A percentile compares a stretch with the other conserved stretches of the same genome.
Conservation (phyloP, 2,797 vertebrate species). For the Ceryle rudis region DNA sequence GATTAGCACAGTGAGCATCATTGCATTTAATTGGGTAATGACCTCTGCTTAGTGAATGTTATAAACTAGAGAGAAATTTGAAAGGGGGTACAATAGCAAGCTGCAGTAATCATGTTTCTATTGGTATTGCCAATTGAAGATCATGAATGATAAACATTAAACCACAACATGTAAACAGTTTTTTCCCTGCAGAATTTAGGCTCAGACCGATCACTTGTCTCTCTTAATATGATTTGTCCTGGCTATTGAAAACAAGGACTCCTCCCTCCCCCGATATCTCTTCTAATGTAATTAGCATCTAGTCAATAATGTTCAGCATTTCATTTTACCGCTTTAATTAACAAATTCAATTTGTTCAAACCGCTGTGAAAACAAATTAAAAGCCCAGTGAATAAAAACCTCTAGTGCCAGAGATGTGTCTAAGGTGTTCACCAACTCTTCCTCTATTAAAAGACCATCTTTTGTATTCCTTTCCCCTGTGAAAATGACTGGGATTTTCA, state of each 20-base stretch:
- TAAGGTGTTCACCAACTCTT: conserved; percentile 90
- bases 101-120: conserved; percentile 71
- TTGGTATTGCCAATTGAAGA: conserved; percentile 74
- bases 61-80: conserved; percentile 67
- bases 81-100: conserved; percentile 64
- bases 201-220: conserved; percentile 80
- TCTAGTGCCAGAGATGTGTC: conserved; percentile 86
- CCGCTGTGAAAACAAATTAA: conserved; percentile 88
- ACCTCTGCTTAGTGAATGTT: conserved; percentile 70
- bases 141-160: conserved; percentile 78
- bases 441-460: conserved; percentile 70
- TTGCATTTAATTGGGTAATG: conserved; percentile 73
- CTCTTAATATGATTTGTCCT: conserved; percentile 93
- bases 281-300: conserved; percentile 98
- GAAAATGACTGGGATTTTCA: not conserved
- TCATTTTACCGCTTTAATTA: conserved; percentile 99
- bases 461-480: conserved; percentile 76
- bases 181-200: conserved; percentile 80
- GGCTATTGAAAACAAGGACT: conserved; percentile 90
- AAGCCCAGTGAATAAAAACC: conserved; percentile 88
- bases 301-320: conserved; percentile 99
- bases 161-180: conserved; percentile 77
- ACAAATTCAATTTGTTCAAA: conserved; percentile 99
- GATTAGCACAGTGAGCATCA: conserved; percentile 70
- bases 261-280: conserved; percentile 86